Conservation (phyloP, 1,140 invertebrate species). For the Drosophila santomea region DNA sequence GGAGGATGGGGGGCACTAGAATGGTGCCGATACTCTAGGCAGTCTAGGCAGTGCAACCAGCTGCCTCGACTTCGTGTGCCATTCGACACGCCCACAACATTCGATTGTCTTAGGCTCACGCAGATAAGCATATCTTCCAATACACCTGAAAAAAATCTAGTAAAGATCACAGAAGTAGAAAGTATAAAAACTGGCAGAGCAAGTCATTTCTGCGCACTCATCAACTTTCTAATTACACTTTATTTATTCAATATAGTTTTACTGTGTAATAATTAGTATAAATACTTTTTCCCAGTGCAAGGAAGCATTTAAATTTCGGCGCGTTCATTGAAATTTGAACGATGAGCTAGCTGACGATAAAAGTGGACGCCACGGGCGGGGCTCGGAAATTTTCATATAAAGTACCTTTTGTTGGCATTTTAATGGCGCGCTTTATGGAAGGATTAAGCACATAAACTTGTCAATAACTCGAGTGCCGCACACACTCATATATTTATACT, state of each 20-base stretch:
- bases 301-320: slow-evolving; percentile 73
- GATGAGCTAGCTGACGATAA: slow-evolving; percentile 62
- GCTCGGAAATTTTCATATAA: slow-evolving; percentile 78
- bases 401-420: slow-evolving; percentile 84
- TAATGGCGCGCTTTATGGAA: slow-evolving; percentile 81
- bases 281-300: slow-evolving; percentile 3
- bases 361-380: slow-evolving; percentile 47
- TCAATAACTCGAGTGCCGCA: slow-evolving; percentile 78
- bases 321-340: slow-evolving; percentile 80
- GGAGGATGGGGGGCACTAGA: slow-evolving; percentile 11
- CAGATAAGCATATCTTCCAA: neutral
- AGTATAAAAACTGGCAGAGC: too few species aligned
- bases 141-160: neutral
- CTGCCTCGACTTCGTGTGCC: slow-evolving; percentile 51
- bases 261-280: too few species aligned
- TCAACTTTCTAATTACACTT: too few species aligned
- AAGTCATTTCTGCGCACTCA: too few species aligned
- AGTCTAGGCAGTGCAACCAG: slow-evolving; percentile 12
- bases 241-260: too few species aligned
- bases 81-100: slow-evolving; percentile 66
- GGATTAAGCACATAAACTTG: slow-evolving; percentile 84
- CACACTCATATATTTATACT: slow-evolving; percentile 21
- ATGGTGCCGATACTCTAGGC: slow-evolving; percentile 8
- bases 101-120: slow-evolving; percentile 61
- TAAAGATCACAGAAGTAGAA: neutral